Base-by-base conservation (phyloP, 2,113 vertebrate species). In the Azemiops feae region DNA sequence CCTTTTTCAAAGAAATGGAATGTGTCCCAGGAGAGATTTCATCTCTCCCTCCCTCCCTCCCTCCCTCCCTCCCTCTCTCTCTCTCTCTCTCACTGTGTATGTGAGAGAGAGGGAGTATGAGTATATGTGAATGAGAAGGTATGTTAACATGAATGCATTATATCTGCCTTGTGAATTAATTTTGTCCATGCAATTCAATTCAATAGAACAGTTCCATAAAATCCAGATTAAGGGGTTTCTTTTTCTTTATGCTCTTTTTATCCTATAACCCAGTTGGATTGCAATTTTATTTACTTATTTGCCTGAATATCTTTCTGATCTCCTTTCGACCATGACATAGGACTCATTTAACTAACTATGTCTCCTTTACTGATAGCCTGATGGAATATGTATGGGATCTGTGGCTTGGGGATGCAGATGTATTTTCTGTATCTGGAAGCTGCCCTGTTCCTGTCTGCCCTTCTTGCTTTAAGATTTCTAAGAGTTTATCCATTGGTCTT, bases 1-100 rank as follows among this genome's bases (percentile, higher is more conserved):
- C 96, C 92, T 93, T 95, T 95, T 97, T 92, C 94, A 86, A 93
- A 91, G 90, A 92, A 94, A 92, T 96, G 92, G 85, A 93, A 95
- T 96, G 95, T 91, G 95, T 94, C 96, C 95, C 93, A 94, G 92
- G 74, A 81, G 34, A 22, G 7, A 34, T 22, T 39, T 81, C 30
- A 69, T 69, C 1, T 34, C 64, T 69, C 11, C 1, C 27, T 12
- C 25, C 0, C 58, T 4, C 27, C 0, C 8, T 1, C 25, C 11
- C 60, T 1, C 57, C 20, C 54, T 5, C 53, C 1, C 54, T 55
- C 54, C 5, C 54, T 20, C 54, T 5, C 22, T 2, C 4, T 5
- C 22, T 2, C 4, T 8, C 22, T 1, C 4, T 20, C 4, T 57
- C 6, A 23, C 5, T 57, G 57, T 58, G 57, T 25, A 9, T 58